phyloP scores from a whole-genome alignment of 2,888 invertebrate genomes.

The Pelosia muscerda region DNA sequence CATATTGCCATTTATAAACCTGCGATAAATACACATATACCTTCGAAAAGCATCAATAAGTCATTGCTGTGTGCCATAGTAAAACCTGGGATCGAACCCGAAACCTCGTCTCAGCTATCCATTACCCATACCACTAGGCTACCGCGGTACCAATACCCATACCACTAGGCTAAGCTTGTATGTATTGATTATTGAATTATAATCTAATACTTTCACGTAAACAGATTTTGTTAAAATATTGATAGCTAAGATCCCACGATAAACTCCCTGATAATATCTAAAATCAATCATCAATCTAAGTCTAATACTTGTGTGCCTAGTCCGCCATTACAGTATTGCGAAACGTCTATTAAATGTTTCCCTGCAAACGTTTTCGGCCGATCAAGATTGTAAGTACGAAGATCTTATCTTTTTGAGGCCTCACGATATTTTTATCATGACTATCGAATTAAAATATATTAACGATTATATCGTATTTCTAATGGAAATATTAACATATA shows the following conservation, averaged over 20 bases:
- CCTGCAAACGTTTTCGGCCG: constrained; percentile 7
- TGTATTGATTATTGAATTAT: too few relatives aligned
- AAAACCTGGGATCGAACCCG: too few relatives aligned
- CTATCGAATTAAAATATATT: constrained; percentile 25
- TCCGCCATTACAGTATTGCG: neutral
- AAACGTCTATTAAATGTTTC: constrained; percentile 6
- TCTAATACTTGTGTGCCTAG: neutral
- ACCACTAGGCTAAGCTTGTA: too few relatives aligned
- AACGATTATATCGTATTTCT: constrained; percentile 24
- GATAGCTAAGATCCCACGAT: neutral
- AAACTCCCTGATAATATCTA: neutral
- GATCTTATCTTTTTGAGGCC: constrained; percentile 8
- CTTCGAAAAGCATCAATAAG: too few relatives aligned
- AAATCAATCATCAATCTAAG: neutral
- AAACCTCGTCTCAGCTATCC: too few relatives aligned
- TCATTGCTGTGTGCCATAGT: too few relatives aligned
- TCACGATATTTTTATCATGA: constrained; percentile 18
- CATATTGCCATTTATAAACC: too few relatives aligned
- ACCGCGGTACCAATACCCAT: too few relatives aligned
- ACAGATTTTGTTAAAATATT: neutral
- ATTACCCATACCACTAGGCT: too few relatives aligned
- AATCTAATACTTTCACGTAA: neutral
- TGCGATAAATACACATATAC: too few relatives aligned
- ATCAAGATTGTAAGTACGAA: constrained; percentile 25
- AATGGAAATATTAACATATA: constrained; percentile 30